Evolutionary conservation across 2,888 invertebrate species (phyloP).

Genomic region (Gastrophysa polygoni): DNA sequence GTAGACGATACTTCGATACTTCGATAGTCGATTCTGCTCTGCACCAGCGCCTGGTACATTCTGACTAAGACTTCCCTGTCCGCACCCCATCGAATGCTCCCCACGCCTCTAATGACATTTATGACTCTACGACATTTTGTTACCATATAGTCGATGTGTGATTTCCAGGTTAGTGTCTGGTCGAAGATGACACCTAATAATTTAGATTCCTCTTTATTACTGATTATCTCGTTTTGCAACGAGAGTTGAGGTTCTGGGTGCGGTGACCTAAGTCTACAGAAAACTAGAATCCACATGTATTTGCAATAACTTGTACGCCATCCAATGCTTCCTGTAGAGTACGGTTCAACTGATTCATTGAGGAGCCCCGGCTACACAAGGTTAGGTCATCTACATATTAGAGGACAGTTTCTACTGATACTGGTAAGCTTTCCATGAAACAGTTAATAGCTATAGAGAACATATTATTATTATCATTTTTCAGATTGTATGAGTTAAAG

Average conservation of each 20-base stretch:
- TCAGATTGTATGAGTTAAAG: no score
- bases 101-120: constrained; percentile 2
- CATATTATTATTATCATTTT: no score
- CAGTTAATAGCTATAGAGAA: no score
- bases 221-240: not conserved
- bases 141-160: constrained; percentile 3
- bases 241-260: not conserved
- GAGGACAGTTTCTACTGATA: no score
- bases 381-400: no score
- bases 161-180: constrained; percentile 2
- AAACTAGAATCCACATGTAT: not conserved
- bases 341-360: no score
- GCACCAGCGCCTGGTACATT: constrained; percentile 7
- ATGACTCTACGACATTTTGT: constrained; percentile 1
- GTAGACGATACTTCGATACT: constrained; percentile 14
- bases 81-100: constrained; percentile 12
- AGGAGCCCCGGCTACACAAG: no score
- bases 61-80: constrained; percentile 3
- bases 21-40: constrained; percentile 13
- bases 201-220: not conserved
- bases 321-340: constrained; percentile 5
- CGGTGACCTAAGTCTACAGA: not conserved
- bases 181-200: constrained; percentile 7
- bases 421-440: no score
- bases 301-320: not conserved